A percentile compares a stretch with the other conserved stretches of the same genome.
phyloP scores from a whole-genome alignment of 2,113 vertebrate species.

The Morphnarchus princeps region DNA sequence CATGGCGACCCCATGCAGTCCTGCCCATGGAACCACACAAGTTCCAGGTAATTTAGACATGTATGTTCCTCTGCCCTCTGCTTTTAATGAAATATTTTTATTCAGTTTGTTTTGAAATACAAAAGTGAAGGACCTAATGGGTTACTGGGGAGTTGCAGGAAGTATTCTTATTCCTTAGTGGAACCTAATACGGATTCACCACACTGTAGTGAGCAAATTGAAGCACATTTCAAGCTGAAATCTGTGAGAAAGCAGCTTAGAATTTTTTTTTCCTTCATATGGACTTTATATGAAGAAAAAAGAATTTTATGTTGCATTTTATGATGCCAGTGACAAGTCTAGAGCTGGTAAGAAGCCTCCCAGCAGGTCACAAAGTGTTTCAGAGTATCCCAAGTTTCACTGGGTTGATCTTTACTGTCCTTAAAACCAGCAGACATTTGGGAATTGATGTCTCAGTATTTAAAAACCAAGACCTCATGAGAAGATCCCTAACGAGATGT shows the following conservation, averaged over 20 bases:
- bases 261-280: neutral
- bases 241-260: neutral
- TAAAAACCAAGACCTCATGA: neutral
- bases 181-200: neutral
- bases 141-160: too few relatives aligned
- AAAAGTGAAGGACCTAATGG: too few relatives aligned
- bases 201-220: neutral
- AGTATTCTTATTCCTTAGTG: neutral
- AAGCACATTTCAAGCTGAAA: neutral
- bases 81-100: neutral
- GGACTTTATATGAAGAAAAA: neutral
- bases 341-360: neutral
- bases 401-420: neutral
- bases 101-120: neutral
- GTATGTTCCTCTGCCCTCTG: neutral
- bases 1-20: fast-evolving
- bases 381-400: neutral
- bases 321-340: neutral
- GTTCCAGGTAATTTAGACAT: neutral
- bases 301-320: neutral
- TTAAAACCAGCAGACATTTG: neutral
- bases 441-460: neutral
- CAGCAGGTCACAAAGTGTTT: neutral
- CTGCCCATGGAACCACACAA: neutral
- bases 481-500: neutral